Percentiles rank a stretch among this genome's conserved stretches.
Evolutionary conservation across 2,113 vertebrate species (phyloP).

Genomic region (Circaetus gallicus): DNA sequence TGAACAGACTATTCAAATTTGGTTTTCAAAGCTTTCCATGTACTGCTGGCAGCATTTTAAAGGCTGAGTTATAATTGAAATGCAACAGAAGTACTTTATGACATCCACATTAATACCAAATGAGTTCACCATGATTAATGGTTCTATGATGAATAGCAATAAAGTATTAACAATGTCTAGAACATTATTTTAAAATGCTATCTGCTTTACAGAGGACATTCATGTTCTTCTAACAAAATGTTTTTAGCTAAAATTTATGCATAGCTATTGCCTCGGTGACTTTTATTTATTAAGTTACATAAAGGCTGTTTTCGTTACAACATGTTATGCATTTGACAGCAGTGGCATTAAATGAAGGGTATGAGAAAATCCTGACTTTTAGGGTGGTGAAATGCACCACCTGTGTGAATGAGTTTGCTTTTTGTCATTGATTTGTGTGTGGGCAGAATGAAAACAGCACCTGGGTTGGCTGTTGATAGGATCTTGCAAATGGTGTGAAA

Average conservation of each 20-base stretch:
- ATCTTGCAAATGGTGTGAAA: background rate
- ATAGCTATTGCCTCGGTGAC: constrained; percentile 36
- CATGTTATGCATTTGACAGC: background rate
- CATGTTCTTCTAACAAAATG: constrained; percentile 36
- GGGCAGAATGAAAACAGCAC: background rate
- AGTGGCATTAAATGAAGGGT: constrained; percentile 2
- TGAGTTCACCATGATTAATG: constrained; percentile 64
- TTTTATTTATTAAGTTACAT: constrained; percentile 56
- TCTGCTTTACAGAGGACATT: constrained; percentile 28
- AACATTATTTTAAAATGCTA: constrained; percentile 61
- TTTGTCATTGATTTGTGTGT: background rate
- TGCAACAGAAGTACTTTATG: constrained; percentile 57
- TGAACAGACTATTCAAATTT: constrained; percentile 4
- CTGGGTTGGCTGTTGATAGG: background rate
- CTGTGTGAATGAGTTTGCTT: background rate
- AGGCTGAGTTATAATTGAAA: constrained; percentile 60
- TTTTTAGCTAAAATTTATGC: constrained; percentile 48
- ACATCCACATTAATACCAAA: constrained; percentile 63
- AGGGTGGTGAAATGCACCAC: background rate
- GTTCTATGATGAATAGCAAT: constrained; percentile 58
- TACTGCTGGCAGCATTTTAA: constrained; percentile 47
- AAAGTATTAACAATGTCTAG: constrained; percentile 60
- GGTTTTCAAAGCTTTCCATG: constrained; percentile 25
- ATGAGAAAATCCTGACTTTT: background rate
- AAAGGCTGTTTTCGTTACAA: constrained; percentile 31